Base-by-base conservation (phyloP, 2,888 invertebrate genomes). In the Allacma fusca region DNA sequence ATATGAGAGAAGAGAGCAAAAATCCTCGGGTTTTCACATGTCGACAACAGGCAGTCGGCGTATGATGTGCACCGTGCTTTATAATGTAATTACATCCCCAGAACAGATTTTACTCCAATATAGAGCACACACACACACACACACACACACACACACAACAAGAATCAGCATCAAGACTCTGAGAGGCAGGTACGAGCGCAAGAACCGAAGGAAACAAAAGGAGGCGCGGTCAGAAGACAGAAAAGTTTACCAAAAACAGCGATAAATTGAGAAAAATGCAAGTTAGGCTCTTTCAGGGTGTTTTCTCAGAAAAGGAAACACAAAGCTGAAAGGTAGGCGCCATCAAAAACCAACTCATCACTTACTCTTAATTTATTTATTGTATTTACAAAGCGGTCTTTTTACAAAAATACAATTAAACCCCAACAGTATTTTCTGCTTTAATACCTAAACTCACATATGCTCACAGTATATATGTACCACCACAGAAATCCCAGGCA, bases 351-450 rank as follows among this genome's bases (percentile, higher is more conserved):
- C 71, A 77, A 77, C 77, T 77, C 71, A 77, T 77, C 77, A 77
- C 62, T 77, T 72, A 67, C 72, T 72, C 65, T 72, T 77, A 77
- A 77, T 77, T 72, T 76, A 76, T 76, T 76, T 77, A 77, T 77
- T 77, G 77, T 77, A 77, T 77, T 77, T 77, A 50, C 72, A 44
- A 64, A 77, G 72, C 77, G 72, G 77, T 72, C 64, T 44, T 62
- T 77, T n/a, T 24, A 43, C 43, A 76, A 62, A 72, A 29, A 9
- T 62, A 62, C 16, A 9, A 62, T 62, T 62, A 62, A 62, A 62
- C 4, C 24, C 62, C 62, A 50, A 50, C 16, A 9, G 2, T 50
- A 50, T 50, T 50, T 50, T 50, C 50, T 19, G 19, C 19, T 13
- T 50, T 50, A n/a, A n/a, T 50, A 28, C 29, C n/a, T 26, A 65